phyloP scores from a whole-genome alignment of 2,797 vertebrate species.

The Acanthurus lineatus region DNA sequence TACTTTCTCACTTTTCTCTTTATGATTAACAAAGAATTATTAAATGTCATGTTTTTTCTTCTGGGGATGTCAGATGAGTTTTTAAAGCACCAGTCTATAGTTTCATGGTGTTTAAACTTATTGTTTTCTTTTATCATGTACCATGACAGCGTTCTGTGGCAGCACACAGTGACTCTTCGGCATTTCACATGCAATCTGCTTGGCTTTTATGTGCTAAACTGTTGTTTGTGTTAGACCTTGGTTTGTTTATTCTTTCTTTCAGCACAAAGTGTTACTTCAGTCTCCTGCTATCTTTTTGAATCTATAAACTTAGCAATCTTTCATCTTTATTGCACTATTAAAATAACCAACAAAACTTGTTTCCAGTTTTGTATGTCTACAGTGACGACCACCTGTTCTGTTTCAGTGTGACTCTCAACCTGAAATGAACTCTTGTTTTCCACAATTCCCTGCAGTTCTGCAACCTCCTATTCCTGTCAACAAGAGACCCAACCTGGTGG shows the following conservation, averaged over 20 bases:
- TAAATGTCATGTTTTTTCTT: conserved; percentile 30
- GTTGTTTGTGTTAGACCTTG: conserved; percentile 53
- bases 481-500: conserved; percentile 81
- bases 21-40: conserved; percentile 4
- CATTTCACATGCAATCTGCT: conserved; percentile 50
- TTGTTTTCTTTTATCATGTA: conserved; percentile 55
- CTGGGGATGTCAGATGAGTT: conserved; percentile 16
- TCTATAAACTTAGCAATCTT: conserved; percentile 31
- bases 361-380: conserved; percentile 61
- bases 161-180: conserved; percentile 29
- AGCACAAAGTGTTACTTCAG: conserved; percentile 36
- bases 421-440: conserved; percentile 67
- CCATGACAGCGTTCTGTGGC: conserved; percentile 36
- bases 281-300: conserved; percentile 34
- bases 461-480: conserved; percentile 59
- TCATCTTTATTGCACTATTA: conserved; percentile 44
- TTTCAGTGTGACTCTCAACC: conserved; percentile 48
- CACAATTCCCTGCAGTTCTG: conserved; percentile 61
- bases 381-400: conserved; percentile 38
- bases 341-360: conserved; percentile 56
- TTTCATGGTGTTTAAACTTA: conserved; percentile 40
- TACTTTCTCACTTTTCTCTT: conserved; percentile 18
- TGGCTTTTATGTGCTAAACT: conserved; percentile 65
- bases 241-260: conserved; percentile 37
- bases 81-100: conserved; percentile 30